These are phyloP conservation scores for Listronotus oregonensis DNA, from an alignment of 1,140 invertebrate genomes.

Conservation along the genomic window DNA sequence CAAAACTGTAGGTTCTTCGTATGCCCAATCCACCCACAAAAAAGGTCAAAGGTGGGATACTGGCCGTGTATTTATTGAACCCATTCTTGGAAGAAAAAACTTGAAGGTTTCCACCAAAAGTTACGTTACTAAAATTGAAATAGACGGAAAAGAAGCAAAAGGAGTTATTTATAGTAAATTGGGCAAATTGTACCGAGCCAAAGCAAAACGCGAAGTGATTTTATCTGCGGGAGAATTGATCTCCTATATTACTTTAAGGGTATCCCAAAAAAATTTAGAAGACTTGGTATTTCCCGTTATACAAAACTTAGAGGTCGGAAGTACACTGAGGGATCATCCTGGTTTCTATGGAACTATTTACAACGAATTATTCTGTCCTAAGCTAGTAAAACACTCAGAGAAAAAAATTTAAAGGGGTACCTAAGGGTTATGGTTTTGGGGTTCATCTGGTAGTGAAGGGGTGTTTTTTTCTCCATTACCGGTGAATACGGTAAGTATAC, in stretches of 20 bases:
- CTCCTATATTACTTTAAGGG: conserved; percentile 66
- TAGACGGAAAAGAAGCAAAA: conserved; percentile 59
- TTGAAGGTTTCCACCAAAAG: not conserved
- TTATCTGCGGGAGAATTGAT: conserved; percentile 59
- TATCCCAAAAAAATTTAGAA: conserved; percentile 59
- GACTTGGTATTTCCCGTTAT: conserved; percentile 54
- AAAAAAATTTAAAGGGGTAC: conserved; percentile 15
- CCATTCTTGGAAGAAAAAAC: not conserved
- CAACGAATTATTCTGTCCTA: conserved; percentile 20
- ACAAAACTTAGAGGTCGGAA: conserved; percentile 66
- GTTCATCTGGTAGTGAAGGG: not conserved
- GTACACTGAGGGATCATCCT: conserved; percentile 21
- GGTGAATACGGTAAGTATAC: not conserved
- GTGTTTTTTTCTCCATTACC: not conserved
- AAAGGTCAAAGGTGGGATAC: conserved; percentile 70
- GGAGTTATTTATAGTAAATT: conserved; percentile 63
- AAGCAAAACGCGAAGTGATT: conserved; percentile 64
- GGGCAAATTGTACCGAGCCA: conserved; percentile 51
- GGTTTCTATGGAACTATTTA: conserved; percentile 23
- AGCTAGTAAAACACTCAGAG: not conserved
- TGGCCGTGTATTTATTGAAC: conserved; percentile 64
- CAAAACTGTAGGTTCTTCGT: not conserved
- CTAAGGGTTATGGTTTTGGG: not conserved
- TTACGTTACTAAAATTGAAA: not conserved
- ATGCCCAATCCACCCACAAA: not conserved